Evolutionary conservation across 2,888 invertebrate species (phyloP).

Genomic region (Tortrix viridana): DNA sequence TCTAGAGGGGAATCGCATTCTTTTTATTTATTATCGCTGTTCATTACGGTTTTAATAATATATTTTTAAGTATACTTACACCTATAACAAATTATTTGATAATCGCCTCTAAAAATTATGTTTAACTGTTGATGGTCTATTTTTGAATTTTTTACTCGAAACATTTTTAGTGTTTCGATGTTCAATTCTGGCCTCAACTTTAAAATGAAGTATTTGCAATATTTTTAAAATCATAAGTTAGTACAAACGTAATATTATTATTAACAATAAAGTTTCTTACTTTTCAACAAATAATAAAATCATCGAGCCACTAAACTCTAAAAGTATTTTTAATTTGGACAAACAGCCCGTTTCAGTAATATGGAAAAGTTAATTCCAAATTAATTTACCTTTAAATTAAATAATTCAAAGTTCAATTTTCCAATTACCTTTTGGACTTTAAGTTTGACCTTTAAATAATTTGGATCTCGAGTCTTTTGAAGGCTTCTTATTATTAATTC

Average conservation of each 20-base stretch:
- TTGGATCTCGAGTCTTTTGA: too few species aligned
- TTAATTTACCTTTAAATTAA: conserved; percentile 12
- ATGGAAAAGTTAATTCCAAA: conserved; percentile 6
- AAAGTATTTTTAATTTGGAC: not conserved
- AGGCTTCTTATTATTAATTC: too few species aligned
- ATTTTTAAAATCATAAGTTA: too few species aligned
- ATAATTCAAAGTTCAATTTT: conserved; percentile 18
- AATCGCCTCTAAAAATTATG: not conserved
- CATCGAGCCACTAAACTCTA: not conserved
- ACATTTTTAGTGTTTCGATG: too few species aligned
- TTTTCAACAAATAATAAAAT: too few species aligned
- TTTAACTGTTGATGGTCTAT: not conserved
- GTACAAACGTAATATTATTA: too few species aligned
- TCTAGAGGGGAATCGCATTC: conserved; percentile 13
- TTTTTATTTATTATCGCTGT: conserved; percentile 18
- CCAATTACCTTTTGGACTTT: conserved; percentile 5
- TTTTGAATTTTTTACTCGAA: too few species aligned
- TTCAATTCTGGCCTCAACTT: too few species aligned
- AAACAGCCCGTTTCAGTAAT: not conserved
- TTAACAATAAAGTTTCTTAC: too few species aligned
- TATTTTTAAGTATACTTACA: conserved; percentile 1
- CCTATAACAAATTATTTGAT: not conserved
- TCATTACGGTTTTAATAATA: conserved; percentile 10
- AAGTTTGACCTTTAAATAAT: too few species aligned
- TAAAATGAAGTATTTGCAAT: too few species aligned